phyloP scores from a whole-genome alignment of 1,140 invertebrate species.

The Brachionus sp. region DNA sequence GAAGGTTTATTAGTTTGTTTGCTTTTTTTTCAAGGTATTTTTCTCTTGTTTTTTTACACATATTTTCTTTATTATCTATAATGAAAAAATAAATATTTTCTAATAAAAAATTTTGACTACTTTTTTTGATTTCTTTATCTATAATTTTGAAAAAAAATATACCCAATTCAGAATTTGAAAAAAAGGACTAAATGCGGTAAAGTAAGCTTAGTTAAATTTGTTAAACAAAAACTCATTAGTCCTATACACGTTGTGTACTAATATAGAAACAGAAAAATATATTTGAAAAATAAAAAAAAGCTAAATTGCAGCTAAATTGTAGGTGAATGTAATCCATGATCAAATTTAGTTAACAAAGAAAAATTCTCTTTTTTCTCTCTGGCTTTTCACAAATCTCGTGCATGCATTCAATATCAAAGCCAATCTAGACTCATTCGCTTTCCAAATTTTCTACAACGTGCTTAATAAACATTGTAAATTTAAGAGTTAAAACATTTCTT shows the following conservation, averaged over 20 bases:
- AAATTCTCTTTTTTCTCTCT: neutral
- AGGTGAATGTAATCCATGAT: neutral
- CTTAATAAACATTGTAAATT: neutral
- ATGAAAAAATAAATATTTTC: no score
- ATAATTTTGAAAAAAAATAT: no score
- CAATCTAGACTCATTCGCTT: neutral
- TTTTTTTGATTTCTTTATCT: no score
- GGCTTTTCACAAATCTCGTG: neutral
- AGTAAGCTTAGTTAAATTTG: neutral
- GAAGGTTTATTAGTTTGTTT: no score
- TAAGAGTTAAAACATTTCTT: neutral
- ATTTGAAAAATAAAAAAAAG: neutral
- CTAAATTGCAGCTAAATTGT: neutral
- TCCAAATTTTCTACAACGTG: constrained; percentile 24
- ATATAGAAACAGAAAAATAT: neutral
- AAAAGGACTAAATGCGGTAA: neutral
- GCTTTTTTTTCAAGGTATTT: no score
- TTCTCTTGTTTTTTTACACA: no score
- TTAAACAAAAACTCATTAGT: neutral
- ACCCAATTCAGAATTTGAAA: neutral
- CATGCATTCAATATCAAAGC: constrained; percentile 5
- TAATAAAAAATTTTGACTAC: no score
- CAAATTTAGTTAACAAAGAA: neutral
- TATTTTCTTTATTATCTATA: no score
- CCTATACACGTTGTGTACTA: neutral